phyloP scores from a whole-genome alignment of 35 echinoderm and acorn worm genomes.

The Diadema setosum region DNA sequence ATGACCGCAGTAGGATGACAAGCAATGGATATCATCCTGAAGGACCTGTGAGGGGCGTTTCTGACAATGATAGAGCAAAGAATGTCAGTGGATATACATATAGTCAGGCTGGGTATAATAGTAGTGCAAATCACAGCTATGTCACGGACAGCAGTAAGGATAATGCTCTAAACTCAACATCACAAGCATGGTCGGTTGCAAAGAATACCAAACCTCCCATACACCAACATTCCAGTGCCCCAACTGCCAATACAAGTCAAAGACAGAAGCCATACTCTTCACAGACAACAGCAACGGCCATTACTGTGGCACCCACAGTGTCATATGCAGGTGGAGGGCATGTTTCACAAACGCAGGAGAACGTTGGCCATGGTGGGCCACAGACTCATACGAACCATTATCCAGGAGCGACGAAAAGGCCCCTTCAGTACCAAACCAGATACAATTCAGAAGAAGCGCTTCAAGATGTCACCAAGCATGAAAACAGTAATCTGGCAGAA shows the following conservation, averaged over 20 bases:
- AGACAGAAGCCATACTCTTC: conserved; percentile 52
- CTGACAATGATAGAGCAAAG: too few species aligned
- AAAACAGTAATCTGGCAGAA: neutral
- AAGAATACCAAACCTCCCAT: conserved; percentile 5
- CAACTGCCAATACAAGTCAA: neutral
- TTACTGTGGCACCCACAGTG: conserved; percentile 20
- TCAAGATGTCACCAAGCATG: neutral
- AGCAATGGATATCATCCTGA: too few species aligned
- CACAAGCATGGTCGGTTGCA: neutral
- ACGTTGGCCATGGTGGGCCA: too few species aligned
- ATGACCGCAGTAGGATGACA: too few species aligned
- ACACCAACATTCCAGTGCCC: neutral
- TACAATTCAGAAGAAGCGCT: neutral
- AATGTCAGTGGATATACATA: too few species aligned
- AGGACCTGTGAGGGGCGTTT: too few species aligned
- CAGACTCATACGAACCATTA: too few species aligned
- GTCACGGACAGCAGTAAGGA: too few species aligned
- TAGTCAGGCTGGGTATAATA: too few species aligned
- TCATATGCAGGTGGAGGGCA: neutral
- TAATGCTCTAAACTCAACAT: neutral
- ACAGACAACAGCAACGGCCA: conserved; percentile 67
- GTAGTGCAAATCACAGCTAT: too few species aligned
- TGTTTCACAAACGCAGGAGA: neutral
- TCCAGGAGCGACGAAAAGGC: neutral
- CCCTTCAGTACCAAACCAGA: too few species aligned